These are phyloP conservation scores for Mus spretus DNA, from an alignment of 2,797 vertebrate species.

Conservation along the genomic window DNA sequence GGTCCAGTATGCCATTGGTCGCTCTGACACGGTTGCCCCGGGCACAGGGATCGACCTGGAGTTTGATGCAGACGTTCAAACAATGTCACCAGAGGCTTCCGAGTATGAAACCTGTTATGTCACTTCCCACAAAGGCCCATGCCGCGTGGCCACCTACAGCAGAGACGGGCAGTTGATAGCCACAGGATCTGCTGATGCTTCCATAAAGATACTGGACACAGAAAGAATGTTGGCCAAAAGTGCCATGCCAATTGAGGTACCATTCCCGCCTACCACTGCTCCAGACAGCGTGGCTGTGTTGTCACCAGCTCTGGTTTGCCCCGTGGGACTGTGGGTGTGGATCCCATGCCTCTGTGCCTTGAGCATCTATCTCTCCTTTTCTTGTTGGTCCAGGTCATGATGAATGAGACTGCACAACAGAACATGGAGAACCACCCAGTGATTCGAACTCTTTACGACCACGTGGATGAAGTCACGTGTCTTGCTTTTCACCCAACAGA, in stretches of 20 bases:
- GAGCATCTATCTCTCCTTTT: constrained; percentile 5
- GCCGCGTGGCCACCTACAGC: constrained; percentile 97
- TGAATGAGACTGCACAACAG: constrained; percentile 99
- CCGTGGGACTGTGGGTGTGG: neutral
- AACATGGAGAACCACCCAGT: constrained; percentile 99
- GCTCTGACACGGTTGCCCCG: constrained; percentile 96
- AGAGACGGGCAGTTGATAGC: constrained; percentile 98
- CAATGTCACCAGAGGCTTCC: constrained; percentile 98
- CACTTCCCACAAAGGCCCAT: constrained; percentile 98
- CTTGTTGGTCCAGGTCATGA: constrained; percentile 94
- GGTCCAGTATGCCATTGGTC: constrained; percentile 97
- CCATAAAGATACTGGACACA: constrained; percentile 99
- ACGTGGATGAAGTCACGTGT: constrained; percentile 98
- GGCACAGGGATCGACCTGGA: constrained; percentile 98
- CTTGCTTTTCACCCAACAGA: constrained; percentile 98
- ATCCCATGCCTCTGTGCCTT: neutral
- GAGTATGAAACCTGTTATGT: constrained; percentile 99
- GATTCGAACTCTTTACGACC: constrained; percentile 98
- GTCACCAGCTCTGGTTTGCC: neutral
- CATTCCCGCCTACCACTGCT: neutral
- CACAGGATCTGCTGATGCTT: constrained; percentile 97
- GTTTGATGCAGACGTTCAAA: constrained; percentile 98
- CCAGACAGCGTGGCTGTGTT: neutral
- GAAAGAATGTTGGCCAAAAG: constrained; percentile 99
- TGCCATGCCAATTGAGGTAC: constrained; percentile 98